Percentiles rank a stretch among this genome's conserved stretches.
Conservation (phyloP, 2,797 vertebrate species). For the Poeciliopsis turneri region DNA sequence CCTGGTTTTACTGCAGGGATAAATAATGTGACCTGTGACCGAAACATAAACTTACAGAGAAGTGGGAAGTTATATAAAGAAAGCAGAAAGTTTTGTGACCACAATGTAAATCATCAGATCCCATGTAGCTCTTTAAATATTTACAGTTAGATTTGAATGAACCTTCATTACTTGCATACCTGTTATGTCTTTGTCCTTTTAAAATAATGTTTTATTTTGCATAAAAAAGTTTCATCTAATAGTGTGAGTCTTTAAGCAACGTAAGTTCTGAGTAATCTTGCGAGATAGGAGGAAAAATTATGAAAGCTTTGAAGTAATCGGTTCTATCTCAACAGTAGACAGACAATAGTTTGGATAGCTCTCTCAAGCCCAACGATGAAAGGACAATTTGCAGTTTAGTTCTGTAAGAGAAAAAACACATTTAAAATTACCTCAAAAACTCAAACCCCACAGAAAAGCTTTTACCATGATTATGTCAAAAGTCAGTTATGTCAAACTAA, state of each 20-base stretch:
- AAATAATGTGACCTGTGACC: slow-evolving; percentile 20
- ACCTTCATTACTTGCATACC: background rate
- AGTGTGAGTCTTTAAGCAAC: slow-evolving; percentile 10
- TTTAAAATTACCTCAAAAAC: background rate
- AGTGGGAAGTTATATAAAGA: slow-evolving; percentile 18
- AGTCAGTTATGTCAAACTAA: slow-evolving; percentile 40
- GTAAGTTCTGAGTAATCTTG: slow-evolving; percentile 16
- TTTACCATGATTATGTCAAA: slow-evolving; percentile 10
- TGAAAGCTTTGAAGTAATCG: slow-evolving; percentile 51
- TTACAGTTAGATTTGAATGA: background rate
- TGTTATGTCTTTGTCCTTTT: slow-evolving; percentile 6
- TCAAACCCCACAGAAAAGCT: background rate
- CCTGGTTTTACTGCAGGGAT: background rate
- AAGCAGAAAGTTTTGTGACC: slow-evolving; percentile 28
- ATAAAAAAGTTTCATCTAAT: background rate
- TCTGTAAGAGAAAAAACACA: background rate
- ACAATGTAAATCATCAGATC: slow-evolving; percentile 1
- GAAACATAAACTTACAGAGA: slow-evolving; percentile 27
- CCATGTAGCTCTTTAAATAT: slow-evolving; percentile 12
- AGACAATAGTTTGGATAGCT: slow-evolving; percentile 32
- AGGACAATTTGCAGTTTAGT: background rate
- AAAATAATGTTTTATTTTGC: slow-evolving; percentile 7
- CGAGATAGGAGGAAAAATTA: slow-evolving; percentile 50
- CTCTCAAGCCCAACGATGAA: background rate
- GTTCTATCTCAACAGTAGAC: slow-evolving; percentile 31